Evolutionary conservation across 2,888 invertebrate species (phyloP).

Genomic region (Therioaphis trifolii): DNA sequence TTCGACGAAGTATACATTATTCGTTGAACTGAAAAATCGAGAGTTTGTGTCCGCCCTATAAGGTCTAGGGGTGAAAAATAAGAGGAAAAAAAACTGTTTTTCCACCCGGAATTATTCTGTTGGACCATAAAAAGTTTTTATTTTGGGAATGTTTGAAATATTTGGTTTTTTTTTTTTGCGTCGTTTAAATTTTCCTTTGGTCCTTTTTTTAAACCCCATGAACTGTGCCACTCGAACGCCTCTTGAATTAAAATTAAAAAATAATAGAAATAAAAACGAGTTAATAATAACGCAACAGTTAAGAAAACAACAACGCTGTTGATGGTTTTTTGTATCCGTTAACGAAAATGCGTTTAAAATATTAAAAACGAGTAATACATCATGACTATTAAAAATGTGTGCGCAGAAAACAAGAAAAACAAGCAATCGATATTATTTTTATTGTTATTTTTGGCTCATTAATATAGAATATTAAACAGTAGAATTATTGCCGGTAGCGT

Average conservation of each 20-base stretch:
- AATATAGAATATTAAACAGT: background rate
- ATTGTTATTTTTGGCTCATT: background rate
- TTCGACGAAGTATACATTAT: constrained; percentile 38
- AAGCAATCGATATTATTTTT: background rate
- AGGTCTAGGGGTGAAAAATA: background rate
- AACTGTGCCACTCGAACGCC: constrained; percentile 3
- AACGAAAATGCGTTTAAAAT: background rate
- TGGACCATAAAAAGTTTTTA: constrained; percentile 51
- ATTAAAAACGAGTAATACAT: background rate
- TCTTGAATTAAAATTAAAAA: constrained; percentile 29
- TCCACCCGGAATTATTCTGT: constrained; percentile 20
- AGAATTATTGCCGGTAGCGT: background rate
- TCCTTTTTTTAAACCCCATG: constrained; percentile 13
- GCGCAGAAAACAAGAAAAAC: background rate
- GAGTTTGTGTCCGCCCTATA: constrained; percentile 46
- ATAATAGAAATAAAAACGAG: constrained; percentile 1
- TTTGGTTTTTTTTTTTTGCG: constrained; percentile 35
- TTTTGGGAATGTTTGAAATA: constrained; percentile 44
- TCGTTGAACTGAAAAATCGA: constrained; percentile 55
- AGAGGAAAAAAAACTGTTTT: constrained; percentile 25
- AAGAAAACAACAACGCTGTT: background rate
- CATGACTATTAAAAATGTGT: background rate
- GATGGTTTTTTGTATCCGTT: background rate
- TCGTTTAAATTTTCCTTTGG: constrained; percentile 35
- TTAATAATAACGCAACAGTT: background rate